Evolutionary conservation across 1,140 invertebrate genomes (phyloP).

Genomic region (Trichomalopsis sarcophagae): DNA sequence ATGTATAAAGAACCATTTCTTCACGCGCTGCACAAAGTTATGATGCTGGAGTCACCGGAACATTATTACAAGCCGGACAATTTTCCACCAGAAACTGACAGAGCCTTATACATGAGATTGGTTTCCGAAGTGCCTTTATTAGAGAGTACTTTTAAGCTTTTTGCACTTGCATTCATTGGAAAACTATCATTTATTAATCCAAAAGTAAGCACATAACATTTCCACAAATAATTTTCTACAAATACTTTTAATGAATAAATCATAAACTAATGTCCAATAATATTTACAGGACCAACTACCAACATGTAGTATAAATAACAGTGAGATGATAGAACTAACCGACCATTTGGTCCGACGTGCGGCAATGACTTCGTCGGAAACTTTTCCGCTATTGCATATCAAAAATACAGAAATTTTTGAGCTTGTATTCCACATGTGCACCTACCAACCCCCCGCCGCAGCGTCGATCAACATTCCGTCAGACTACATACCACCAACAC

Average conservation of each 20-base stretch:
- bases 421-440: constrained; percentile 91
- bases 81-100: constrained; percentile 94
- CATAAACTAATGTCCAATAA: neutral
- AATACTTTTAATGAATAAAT: neutral
- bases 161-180: constrained; percentile 89
- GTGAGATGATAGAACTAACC: constrained; percentile 89
- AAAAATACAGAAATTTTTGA: constrained; percentile 92
- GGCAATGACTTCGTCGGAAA: constrained; percentile 82
- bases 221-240: neutral
- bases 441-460: constrained; percentile 91
- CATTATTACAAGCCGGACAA: constrained; percentile 94
- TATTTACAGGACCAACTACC: neutral
- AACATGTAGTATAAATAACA: constrained; percentile 79
- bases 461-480: constrained; percentile 92
- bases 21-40: constrained; percentile 89
- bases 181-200: neutral
- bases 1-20: constrained; percentile 82
- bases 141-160: constrained; percentile 87
- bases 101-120: constrained; percentile 85
- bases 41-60: constrained; percentile 90
- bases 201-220: neutral
- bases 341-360: constrained; percentile 91
- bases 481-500: constrained; percentile 89
- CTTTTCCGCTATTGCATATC: constrained; percentile 81
- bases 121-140: constrained; percentile 91